phyloP scores from a whole-genome alignment of 2,113 vertebrate species.

The Myodes glareolus region DNA sequence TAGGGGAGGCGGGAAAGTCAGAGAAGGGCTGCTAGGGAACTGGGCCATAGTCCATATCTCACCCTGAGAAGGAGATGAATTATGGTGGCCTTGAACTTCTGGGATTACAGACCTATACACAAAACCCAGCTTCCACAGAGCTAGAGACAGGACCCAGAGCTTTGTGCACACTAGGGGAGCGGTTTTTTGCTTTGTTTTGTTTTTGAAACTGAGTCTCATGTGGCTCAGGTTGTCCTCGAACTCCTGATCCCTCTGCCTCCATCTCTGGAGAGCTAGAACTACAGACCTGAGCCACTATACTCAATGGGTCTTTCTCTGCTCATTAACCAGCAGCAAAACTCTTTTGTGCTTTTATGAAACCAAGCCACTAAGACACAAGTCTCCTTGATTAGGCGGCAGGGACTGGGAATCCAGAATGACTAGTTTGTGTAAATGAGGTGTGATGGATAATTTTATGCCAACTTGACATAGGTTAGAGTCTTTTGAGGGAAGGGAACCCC shows the following conservation, averaged over 20 bases:
- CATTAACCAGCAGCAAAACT: accelerated
- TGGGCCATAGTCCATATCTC: background rate
- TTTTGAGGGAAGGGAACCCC: background rate
- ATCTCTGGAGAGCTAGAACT: background rate
- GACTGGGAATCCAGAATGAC: background rate
- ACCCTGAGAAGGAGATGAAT: background rate
- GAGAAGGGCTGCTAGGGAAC: background rate
- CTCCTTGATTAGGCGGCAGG: background rate
- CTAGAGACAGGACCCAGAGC: background rate
- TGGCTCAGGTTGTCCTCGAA: background rate
- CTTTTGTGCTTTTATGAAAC: background rate
- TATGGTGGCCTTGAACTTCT: background rate
- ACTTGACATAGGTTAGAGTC: background rate
- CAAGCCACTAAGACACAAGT: background rate
- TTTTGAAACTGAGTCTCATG: background rate
- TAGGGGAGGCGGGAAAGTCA: background rate
- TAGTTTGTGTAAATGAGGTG: background rate
- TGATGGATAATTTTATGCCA: background rate
- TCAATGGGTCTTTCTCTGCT: background rate
- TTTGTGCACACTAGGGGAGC: background rate
- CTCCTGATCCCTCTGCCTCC: background rate
- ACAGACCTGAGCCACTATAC: background rate
- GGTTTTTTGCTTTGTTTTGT: background rate
- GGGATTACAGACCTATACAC: background rate
- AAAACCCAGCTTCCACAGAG: background rate